Evolutionary conservation across 1,140 invertebrate species (phyloP).

Genomic region (Cydia pomonella): DNA sequence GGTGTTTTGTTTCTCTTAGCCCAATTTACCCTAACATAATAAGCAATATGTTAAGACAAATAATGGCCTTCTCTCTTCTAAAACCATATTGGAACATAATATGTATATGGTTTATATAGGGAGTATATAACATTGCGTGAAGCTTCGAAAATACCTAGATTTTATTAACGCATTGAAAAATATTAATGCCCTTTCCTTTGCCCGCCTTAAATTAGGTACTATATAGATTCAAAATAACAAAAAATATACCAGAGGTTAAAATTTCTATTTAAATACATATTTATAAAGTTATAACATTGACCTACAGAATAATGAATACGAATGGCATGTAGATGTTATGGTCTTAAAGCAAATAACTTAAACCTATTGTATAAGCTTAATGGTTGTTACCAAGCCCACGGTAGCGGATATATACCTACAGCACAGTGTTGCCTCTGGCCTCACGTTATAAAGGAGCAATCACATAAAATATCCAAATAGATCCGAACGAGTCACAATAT

Average conservation of each 20-base stretch:
- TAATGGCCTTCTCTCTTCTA: no score
- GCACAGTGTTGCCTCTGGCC: constrained; percentile 42
- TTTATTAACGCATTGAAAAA: neutral
- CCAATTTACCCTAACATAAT: no score
- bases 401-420: constrained; percentile 44
- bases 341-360: constrained; percentile 13
- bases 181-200: neutral
- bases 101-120: neutral
- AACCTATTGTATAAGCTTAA: constrained; percentile 13
- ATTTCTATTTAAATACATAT: constrained; percentile 10
- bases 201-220: neutral
- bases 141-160: neutral
- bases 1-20: no score
- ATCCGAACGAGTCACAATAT: constrained; percentile 55
- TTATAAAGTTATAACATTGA: constrained; percentile 7
- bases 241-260: neutral
- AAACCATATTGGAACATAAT: no score
- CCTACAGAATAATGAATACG: constrained; percentile 10
- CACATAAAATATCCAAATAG: constrained; percentile 67
- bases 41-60: no score
- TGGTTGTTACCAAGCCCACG: constrained; percentile 45
- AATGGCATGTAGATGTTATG: neutral
- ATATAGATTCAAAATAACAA: neutral
- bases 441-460: constrained; percentile 53
- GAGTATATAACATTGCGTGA: neutral